Conservation (phyloP, 2,113 vertebrate genomes). For the Carlito syrichta region DNA sequence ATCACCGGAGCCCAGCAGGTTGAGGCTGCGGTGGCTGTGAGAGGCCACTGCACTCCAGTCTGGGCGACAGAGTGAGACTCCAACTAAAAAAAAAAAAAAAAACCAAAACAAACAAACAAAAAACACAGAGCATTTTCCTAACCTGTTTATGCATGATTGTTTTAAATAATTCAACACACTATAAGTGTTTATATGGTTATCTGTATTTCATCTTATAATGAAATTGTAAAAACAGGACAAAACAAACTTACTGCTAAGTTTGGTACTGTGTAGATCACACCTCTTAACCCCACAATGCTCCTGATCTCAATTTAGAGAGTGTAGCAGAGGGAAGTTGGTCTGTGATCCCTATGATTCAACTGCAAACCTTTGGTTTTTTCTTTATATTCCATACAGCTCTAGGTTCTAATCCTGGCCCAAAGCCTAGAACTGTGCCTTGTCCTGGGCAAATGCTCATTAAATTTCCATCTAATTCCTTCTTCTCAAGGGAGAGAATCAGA, state of each 20-base stretch:
- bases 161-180: background rate
- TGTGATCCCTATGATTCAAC: background rate
- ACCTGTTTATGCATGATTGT: background rate
- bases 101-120: background rate
- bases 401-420: background rate
- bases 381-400: background rate
- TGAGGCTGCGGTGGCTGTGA: background rate
- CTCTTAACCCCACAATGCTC: background rate
- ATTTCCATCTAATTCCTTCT: background rate
- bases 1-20: background rate
- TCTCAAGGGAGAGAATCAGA: background rate
- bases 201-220: background rate
- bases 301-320: background rate
- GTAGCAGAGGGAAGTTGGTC: fast-evolving
- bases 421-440: background rate
- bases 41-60: background rate
- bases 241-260: background rate
- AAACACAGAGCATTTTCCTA: background rate
- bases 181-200: background rate
- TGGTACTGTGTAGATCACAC: background rate
- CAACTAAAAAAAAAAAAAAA: background rate
- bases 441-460: background rate
- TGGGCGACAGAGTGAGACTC: background rate
- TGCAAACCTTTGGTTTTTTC: background rate
- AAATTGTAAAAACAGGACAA: background rate